phyloP scores from a whole-genome alignment of 2,113 vertebrate species.

The Alligator mississippiensis region DNA sequence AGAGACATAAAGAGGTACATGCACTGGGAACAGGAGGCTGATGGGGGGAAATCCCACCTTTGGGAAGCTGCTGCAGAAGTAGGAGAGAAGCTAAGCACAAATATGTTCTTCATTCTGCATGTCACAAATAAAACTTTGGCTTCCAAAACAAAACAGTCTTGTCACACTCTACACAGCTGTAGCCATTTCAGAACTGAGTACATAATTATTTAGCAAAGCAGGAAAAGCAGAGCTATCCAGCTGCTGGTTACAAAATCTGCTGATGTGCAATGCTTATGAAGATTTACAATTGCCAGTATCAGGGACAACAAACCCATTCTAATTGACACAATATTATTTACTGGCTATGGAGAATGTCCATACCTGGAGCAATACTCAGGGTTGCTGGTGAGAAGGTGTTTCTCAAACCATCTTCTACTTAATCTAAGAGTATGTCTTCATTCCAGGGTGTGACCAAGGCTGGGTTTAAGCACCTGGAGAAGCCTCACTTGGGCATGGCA shows the following conservation, averaged over 20 bases:
- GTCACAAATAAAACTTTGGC: neutral
- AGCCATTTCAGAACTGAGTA: neutral
- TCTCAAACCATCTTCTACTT: too few relatives aligned
- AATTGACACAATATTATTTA: neutral
- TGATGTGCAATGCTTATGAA: neutral
- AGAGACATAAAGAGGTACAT: neutral
- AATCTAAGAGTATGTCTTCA: too few relatives aligned
- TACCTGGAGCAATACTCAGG: neutral
- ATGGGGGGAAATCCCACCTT: conserved; percentile 1
- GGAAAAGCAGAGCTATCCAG: neutral
- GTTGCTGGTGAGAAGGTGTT: neutral
- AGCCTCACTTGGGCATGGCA: neutral
- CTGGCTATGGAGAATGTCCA: neutral
- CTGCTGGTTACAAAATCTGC: neutral
- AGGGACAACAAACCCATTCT: neutral
- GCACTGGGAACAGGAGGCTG: neutral
- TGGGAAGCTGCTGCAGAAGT: conserved; percentile 59
- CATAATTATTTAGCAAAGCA: neutral
- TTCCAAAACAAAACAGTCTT: neutral
- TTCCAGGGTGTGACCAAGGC: too few relatives aligned
- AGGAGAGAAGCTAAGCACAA: conserved; percentile 67
- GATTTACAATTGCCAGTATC: neutral
- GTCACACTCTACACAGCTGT: neutral
- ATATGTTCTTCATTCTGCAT: neutral
- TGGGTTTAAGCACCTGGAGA: too few relatives aligned